Percentiles rank a stretch among this genome's conserved stretches.
Evolutionary conservation across 1,140 invertebrate species (phyloP).

Genomic region (Drosophila bocqueti): DNA sequence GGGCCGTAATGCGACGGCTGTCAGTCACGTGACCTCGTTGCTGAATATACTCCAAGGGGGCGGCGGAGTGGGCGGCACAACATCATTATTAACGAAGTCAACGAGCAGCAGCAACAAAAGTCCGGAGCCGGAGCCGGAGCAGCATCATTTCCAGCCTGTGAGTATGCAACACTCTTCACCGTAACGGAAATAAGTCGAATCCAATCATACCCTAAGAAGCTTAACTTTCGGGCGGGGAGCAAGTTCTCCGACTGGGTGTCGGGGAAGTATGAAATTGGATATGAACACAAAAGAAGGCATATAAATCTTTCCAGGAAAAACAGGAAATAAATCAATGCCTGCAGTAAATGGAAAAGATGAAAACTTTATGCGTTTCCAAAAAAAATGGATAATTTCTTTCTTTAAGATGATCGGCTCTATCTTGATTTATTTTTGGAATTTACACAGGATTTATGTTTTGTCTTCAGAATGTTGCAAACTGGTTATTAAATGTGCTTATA

Average conservation of each 20-base stretch:
- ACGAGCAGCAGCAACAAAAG: constrained; percentile 49
- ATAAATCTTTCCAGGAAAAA: constrained; percentile 29
- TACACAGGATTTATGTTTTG: neutral
- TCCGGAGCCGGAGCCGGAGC: constrained; percentile 8
- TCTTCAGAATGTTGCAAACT: neutral
- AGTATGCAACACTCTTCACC: constrained; percentile 53
- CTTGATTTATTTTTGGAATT: neutral
- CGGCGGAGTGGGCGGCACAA: constrained; percentile 23
- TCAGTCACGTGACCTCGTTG: constrained; percentile 75
- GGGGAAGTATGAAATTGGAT: constrained; percentile 41
- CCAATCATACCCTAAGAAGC: constrained; percentile 53
- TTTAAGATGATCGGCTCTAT: neutral
- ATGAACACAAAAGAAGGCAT: constrained; percentile 26
- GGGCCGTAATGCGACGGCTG: constrained; percentile 34
- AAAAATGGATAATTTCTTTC: neutral
- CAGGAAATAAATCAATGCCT: constrained; percentile 29
- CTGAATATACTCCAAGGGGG: constrained; percentile 58
- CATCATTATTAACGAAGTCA: constrained; percentile 80
- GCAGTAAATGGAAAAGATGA: constrained; percentile 22
- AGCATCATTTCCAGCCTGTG: constrained; percentile 30
- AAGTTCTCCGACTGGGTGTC: constrained; percentile 9
- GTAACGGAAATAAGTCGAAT: constrained; percentile 52
- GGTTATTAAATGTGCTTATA: neutral
- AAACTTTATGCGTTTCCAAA: constrained; percentile 6
- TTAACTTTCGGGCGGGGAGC: constrained; percentile 22